These are phyloP conservation scores for Catharus ustulatus DNA, from an alignment of 2,797 vertebrate genomes.

Conservation along the genomic window DNA sequence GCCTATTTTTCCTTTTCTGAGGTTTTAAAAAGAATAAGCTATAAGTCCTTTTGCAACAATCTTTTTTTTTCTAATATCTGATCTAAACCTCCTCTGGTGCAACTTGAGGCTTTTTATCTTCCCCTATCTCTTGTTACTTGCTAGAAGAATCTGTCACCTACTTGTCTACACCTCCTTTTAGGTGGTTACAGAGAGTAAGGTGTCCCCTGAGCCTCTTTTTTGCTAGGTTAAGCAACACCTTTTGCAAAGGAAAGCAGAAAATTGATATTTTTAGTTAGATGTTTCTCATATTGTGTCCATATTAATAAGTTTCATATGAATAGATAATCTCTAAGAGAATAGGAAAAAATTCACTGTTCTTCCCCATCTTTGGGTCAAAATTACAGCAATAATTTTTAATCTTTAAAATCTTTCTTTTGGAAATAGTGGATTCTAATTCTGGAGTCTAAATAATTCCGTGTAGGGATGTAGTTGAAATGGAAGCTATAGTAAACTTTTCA, in stretches of 20 bases:
- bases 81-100: not conserved
- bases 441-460: not conserved
- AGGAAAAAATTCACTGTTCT: not conserved
- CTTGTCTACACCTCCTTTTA: not conserved
- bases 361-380: not conserved
- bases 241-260: not conserved
- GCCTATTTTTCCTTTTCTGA: not conserved
- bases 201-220: not conserved
- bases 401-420: not conserved
- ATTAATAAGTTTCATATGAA: not conserved
- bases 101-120: not conserved
- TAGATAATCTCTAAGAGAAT: not conserved
- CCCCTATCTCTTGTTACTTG: not conserved
- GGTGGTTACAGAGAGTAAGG: not conserved
- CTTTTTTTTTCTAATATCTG: not conserved
- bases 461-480: not conserved
- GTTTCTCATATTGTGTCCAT: not conserved
- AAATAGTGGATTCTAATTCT: not conserved
- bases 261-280: not conserved
- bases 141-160: not conserved
- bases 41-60: not conserved
- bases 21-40: not conserved
- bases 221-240: not conserved
- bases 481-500: not conserved
- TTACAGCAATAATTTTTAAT: not conserved